These are phyloP conservation scores for Drosophila pruinosa DNA, from an alignment of 1,140 invertebrate genomes.

Conservation along the genomic window DNA sequence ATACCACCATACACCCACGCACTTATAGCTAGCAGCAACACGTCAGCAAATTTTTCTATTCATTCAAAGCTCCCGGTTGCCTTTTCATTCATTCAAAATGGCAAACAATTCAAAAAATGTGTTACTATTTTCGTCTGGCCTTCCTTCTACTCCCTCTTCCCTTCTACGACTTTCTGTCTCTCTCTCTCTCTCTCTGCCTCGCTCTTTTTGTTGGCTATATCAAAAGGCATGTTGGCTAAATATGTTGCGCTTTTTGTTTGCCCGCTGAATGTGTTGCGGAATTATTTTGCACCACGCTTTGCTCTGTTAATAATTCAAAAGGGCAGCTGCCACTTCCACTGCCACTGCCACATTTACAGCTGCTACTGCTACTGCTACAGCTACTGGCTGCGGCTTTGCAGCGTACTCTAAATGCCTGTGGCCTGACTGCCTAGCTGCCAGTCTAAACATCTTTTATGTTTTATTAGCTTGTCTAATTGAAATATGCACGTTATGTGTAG, in stretches of 20 bases:
- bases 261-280: constrained; percentile 51
- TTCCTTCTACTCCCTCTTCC: neutral
- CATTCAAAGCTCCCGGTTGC: constrained; percentile 30
- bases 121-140: constrained; percentile 56
- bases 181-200: neutral
- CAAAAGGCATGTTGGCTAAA: constrained; percentile 44
- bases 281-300: constrained; percentile 33
- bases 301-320: constrained; percentile 56
- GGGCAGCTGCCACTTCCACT: constrained; percentile 8
- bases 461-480: constrained; percentile 73
- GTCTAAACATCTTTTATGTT: constrained; percentile 58
- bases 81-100: constrained; percentile 55
- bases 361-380: neutral
- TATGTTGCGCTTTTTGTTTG: constrained; percentile 65
- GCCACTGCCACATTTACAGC: neutral
- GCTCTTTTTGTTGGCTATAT: neutral
- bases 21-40: constrained; percentile 4
- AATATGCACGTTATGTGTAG: constrained; percentile 44
- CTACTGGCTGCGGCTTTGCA: constrained; percentile 1
- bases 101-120: constrained; percentile 72
- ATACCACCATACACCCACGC: neutral
- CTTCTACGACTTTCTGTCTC: neutral
- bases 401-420: constrained; percentile 38
- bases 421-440: constrained; percentile 16
- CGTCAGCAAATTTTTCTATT: constrained; percentile 41